Conservation (phyloP, 2,113 vertebrate genomes). For the Nycticryphes semicollaris region DNA sequence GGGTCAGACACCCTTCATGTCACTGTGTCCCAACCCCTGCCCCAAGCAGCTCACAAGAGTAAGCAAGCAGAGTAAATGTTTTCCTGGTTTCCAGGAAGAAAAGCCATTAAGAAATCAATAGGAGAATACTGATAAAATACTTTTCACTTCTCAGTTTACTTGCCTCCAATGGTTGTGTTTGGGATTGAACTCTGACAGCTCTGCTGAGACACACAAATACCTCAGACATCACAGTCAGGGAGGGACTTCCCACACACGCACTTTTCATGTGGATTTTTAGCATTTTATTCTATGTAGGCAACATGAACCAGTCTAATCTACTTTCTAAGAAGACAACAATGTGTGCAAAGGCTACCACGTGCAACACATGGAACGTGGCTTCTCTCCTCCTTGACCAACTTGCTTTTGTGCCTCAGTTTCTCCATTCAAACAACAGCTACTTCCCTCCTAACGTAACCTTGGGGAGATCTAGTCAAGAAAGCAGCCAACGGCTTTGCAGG, state of each 20-base stretch:
- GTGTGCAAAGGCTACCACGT: accelerated
- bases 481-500: neutral
- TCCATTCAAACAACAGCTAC: neutral
- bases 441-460: neutral
- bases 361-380: neutral
- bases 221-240: neutral
- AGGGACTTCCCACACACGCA: neutral
- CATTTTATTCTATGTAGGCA: neutral
- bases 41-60: neutral
- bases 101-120: conserved; percentile 65
- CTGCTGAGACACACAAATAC: neutral
- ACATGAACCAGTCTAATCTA: neutral
- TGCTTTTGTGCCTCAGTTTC: neutral
- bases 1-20: accelerated
- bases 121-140: conserved; percentile 44
- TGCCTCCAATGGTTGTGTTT: neutral
- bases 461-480: neutral
- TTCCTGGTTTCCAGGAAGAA: conserved; percentile 54
- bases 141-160: neutral
- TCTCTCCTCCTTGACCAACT: neutral
- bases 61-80: neutral
- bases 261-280: neutral
- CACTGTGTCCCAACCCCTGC: neutral
- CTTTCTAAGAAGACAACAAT: neutral
- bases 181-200: neutral